These are phyloP conservation scores for Apteryx owenii DNA, from an alignment of 2,113 vertebrate genomes.

Conservation along the genomic window DNA sequence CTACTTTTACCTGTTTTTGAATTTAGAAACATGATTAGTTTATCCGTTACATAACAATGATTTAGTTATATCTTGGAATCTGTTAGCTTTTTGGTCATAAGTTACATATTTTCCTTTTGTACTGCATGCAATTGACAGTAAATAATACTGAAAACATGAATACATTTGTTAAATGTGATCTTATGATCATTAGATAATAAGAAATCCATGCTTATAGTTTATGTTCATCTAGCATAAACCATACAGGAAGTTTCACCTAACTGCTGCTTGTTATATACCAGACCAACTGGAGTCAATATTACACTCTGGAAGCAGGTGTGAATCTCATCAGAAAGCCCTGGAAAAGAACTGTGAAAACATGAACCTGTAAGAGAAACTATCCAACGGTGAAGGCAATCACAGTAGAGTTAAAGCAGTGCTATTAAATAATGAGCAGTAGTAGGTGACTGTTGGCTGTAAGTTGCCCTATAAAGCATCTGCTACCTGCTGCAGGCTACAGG, in stretches of 20 bases:
- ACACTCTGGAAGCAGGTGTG: conserved; percentile 62
- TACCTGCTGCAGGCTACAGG: conserved; percentile 45
- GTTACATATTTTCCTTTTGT: background rate
- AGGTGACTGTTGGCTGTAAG: conserved; percentile 30
- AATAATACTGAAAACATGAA: background rate
- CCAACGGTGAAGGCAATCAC: background rate
- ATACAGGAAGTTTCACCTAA: background rate
- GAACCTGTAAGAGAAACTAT: conserved; percentile 5
- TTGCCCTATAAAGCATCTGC: conserved; percentile 12
- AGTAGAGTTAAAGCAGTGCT: background rate
- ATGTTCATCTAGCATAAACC: background rate
- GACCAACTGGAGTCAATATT: background rate
- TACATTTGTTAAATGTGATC: background rate
- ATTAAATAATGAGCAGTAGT: conserved; percentile 64
- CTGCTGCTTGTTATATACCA: background rate
- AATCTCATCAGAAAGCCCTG: conserved; percentile 47
- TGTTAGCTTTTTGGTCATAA: background rate
- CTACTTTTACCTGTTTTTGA: background rate
- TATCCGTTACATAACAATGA: background rate
- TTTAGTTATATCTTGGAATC: background rate
- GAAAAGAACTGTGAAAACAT: background rate
- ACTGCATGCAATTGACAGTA: background rate
- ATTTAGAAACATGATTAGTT: background rate
- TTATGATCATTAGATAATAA: background rate
- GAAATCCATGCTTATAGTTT: background rate